Conservation (phyloP, 2,113 vertebrate genomes). For the Orycteropus afer region DNA sequence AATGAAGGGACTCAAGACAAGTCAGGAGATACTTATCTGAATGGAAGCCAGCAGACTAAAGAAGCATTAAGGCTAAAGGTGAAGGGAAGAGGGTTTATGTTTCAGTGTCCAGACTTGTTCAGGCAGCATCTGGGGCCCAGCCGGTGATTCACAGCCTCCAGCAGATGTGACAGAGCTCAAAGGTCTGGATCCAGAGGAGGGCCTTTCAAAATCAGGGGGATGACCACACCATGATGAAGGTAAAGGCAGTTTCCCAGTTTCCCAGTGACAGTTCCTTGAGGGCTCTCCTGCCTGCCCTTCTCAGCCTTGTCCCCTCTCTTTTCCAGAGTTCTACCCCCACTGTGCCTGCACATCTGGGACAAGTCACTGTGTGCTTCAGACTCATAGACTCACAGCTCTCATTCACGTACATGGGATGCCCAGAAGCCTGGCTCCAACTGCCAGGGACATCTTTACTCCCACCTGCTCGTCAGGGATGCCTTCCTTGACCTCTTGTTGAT, state of each 20-base stretch:
- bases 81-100: background rate
- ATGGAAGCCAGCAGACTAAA: background rate
- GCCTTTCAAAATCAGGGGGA: background rate
- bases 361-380: no score
- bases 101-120: background rate
- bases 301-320: background rate
- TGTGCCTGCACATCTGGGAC: background rate
- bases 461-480: background rate
- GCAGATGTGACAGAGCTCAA: background rate
- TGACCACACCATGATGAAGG: fast-evolving
- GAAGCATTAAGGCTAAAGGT: background rate
- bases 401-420: fast-evolving
- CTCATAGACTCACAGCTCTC: background rate
- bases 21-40: background rate
- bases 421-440: background rate
- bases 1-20: background rate
- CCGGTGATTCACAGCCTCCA: background rate
- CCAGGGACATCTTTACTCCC: background rate
- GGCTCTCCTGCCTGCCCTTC: background rate
- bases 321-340: background rate
- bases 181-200: background rate
- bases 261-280: background rate
- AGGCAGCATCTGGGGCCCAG: background rate
- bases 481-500: background rate
- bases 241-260: no score